Evolutionary conservation across 2,888 invertebrate species (phyloP).

Genomic region (Spodoptera picta): DNA sequence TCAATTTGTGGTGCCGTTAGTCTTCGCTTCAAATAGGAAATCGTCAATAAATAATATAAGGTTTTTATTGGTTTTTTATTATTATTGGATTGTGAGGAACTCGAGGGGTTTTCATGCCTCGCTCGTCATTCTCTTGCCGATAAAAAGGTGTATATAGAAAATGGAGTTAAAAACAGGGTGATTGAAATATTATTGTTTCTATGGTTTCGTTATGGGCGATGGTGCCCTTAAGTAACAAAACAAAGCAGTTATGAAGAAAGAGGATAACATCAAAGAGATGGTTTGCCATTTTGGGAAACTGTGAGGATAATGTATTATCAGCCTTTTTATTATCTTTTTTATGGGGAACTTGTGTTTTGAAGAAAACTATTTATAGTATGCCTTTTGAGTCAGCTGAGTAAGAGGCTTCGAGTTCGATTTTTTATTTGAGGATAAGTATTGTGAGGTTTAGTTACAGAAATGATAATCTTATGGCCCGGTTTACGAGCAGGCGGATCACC

Average conservation of each 20-base stretch:
- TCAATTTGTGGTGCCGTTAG: slow-evolving; percentile 56
- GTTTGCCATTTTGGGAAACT: too few species aligned
- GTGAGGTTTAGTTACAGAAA: too few species aligned
- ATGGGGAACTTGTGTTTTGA: too few species aligned
- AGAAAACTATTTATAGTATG: too few species aligned
- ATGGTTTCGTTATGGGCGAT: slow-evolving; percentile 1
- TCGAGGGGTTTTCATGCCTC: slow-evolving; percentile 68
- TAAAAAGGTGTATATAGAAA: slow-evolving; percentile 73
- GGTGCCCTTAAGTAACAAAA: neutral
- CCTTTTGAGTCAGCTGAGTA: too few species aligned
- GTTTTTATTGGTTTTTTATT: slow-evolving; percentile 81
- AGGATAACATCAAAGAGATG: too few species aligned
- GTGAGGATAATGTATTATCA: too few species aligned
- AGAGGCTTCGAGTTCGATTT: too few species aligned
- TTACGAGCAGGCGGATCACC: too few species aligned
- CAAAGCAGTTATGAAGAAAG: neutral
- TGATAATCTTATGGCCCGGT: too few species aligned
- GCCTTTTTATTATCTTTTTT: too few species aligned
- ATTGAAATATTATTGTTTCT: slow-evolving; percentile 45
- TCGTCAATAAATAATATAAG: slow-evolving; percentile 80
- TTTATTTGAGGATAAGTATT: too few species aligned
- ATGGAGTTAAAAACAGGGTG: slow-evolving; percentile 50
- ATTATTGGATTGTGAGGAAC: slow-evolving; percentile 80
- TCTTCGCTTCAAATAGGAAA: slow-evolving; percentile 61
- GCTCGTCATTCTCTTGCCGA: slow-evolving; percentile 66